These are phyloP conservation scores for Amphiprion clarkii DNA, from an alignment of 2,797 vertebrate species.

Conservation along the genomic window DNA sequence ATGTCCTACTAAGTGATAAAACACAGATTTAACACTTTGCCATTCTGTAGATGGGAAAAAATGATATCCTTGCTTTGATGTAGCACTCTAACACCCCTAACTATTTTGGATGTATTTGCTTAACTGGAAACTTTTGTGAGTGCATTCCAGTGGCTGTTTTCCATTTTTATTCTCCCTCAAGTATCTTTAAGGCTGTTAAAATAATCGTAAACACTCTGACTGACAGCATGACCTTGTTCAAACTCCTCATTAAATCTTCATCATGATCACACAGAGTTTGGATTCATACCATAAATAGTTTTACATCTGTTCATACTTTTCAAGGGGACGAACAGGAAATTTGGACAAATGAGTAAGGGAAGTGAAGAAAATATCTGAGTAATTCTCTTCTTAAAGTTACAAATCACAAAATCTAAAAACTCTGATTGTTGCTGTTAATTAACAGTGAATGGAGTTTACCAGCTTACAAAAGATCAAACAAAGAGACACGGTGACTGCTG, in stretches of 20 bases:
- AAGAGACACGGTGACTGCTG: background rate
- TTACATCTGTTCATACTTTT: too few species aligned
- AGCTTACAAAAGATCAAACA: background rate
- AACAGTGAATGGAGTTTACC: conserved; percentile 30
- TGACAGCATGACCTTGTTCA: background rate
- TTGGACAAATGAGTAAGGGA: too few species aligned
- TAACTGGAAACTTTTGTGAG: background rate
- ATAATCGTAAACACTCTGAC: background rate
- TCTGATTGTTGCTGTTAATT: conserved; percentile 7
- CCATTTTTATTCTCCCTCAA: background rate
- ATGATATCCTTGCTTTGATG: too few species aligned
- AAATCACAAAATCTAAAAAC: background rate
- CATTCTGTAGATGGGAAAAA: conserved; percentile 2
- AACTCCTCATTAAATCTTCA: background rate
- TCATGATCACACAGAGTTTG: background rate
- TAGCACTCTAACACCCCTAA: background rate
- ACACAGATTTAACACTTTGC: background rate
- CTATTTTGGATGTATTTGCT: conserved; percentile 10
- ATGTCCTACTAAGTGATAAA: too few species aligned
- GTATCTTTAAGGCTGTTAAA: background rate
- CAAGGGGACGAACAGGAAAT: too few species aligned
- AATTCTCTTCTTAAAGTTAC: background rate
- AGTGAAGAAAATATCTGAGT: too few species aligned
- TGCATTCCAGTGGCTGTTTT: background rate
- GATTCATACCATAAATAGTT: too few species aligned